A percentile compares a stretch with the other conserved stretches of the same genome.
Conservation (phyloP, 2,888 invertebrate species). For the Glyphotaelius pellucidus region DNA sequence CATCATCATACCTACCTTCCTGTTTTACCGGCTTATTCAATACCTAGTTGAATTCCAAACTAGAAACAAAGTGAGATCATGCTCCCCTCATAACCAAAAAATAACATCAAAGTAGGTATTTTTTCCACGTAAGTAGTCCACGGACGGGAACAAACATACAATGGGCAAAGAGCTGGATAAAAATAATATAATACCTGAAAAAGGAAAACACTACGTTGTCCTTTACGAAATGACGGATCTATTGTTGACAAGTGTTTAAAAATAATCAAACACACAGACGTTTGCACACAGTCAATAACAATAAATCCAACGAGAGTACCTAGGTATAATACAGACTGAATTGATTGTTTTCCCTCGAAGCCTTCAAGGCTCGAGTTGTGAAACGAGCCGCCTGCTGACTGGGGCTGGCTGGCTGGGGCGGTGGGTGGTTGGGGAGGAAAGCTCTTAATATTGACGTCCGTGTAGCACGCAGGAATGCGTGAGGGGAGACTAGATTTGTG, state of each 20-base stretch:
- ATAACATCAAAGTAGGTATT: background rate
- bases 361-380: conserved; percentile 67
- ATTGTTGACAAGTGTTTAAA: conserved; percentile 9
- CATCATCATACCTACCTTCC: background rate
- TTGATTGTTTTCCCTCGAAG: conserved; percentile 63
- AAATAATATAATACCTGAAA: too few relatives aligned
- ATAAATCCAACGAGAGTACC: conserved; percentile 57
- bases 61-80: background rate
- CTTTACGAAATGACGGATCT: background rate
- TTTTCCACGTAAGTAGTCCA: background rate
- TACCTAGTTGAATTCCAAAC: background rate
- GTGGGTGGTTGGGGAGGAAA: conserved; percentile 63
- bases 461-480: conserved; percentile 64
- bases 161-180: too few relatives aligned
- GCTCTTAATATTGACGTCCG: conserved; percentile 66
- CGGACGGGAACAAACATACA: background rate
- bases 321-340: conserved; percentile 64
- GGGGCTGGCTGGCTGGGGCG: conserved; percentile 58
- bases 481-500: conserved; percentile 64
- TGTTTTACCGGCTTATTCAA: background rate
- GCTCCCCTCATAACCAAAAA: background rate
- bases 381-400: conserved; percentile 38
- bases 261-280: conserved; percentile 2
- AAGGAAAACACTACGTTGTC: background rate
- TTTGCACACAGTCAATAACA: conserved; percentile 45